phyloP scores from a whole-genome alignment of 1,140 invertebrate genomes.

The Drosophila parabipectinata region DNA sequence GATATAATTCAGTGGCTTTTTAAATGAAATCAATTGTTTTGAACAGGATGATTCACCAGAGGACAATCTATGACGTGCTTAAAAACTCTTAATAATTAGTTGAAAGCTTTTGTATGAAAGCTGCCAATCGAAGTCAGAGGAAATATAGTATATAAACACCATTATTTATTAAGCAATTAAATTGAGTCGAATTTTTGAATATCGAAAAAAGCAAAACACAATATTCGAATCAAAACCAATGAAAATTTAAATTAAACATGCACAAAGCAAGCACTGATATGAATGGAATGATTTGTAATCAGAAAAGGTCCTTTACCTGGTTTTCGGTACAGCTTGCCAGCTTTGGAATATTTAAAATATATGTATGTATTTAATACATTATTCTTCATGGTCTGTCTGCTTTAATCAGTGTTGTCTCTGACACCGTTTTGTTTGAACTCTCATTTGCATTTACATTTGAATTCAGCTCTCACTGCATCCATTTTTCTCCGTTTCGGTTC shows the following conservation, averaged over 20 bases:
- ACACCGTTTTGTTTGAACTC: constrained; percentile 46
- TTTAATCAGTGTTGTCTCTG: constrained; percentile 58
- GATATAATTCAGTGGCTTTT: too few relatives aligned
- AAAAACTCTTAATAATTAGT: neutral
- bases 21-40: too few relatives aligned
- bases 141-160: neutral
- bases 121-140: neutral
- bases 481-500: constrained; percentile 33
- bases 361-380: constrained; percentile 39
- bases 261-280: constrained; percentile 16
- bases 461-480: constrained; percentile 45
- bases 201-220: neutral
- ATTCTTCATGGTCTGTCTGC: constrained; percentile 35
- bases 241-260: constrained; percentile 15
- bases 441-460: constrained; percentile 62
- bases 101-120: neutral
- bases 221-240: neutral
- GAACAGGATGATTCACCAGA: neutral
- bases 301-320: neutral
- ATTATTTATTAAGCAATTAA: neutral
- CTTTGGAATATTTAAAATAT: constrained; percentile 28
- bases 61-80: neutral
- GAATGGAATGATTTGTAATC: constrained; percentile 12
- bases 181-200: too few relatives aligned
- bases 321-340: constrained; percentile 5